Evolutionary conservation across 2,113 vertebrate species (phyloP).

Genomic region (Balaenoptera acutorostrata): DNA sequence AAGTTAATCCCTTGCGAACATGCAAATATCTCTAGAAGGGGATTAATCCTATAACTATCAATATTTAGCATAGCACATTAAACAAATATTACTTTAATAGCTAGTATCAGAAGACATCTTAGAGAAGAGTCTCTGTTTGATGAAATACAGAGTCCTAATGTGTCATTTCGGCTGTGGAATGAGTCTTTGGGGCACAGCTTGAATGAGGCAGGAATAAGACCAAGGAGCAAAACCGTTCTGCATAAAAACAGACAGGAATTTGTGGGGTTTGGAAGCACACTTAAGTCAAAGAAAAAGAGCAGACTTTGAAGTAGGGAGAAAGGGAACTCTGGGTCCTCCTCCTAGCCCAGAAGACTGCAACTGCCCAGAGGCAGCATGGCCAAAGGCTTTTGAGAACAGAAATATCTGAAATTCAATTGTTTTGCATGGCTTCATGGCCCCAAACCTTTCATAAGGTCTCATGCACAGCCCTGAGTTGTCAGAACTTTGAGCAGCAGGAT

Average conservation of each 20-base stretch:
- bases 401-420: background rate
- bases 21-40: conserved; percentile 1
- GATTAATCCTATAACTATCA: background rate
- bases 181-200: background rate
- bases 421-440: background rate
- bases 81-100: background rate
- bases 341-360: background rate
- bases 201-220: background rate
- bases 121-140: background rate
- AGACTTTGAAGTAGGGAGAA: background rate
- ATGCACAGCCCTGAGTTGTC: background rate
- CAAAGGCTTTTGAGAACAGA: background rate
- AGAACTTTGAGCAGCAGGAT: background rate
- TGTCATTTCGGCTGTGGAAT: background rate
- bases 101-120: background rate
- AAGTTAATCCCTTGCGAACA: background rate
- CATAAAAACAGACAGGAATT: background rate
- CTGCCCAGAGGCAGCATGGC: background rate
- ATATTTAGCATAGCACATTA: background rate
- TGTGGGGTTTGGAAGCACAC: background rate
- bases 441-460: background rate
- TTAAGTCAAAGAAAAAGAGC: background rate
- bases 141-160: background rate
- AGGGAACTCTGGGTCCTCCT: background rate
- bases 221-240: background rate